phyloP scores from a whole-genome alignment of 1,140 invertebrate species.

The Octopus bimaculoides region DNA sequence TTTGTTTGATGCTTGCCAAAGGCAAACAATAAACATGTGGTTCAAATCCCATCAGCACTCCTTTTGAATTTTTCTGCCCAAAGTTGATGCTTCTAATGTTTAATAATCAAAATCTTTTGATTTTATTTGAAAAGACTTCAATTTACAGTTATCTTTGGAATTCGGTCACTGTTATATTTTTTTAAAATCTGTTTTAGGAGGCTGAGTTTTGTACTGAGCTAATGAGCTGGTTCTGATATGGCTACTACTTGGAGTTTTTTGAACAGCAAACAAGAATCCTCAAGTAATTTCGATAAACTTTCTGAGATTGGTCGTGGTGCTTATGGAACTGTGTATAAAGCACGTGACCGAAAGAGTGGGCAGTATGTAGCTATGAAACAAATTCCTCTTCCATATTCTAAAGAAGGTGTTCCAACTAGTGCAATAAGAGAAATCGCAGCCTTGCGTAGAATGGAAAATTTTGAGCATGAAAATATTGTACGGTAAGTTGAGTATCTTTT shows the following conservation, averaged over 20 bases:
- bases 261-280: conserved; percentile 16
- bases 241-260: neutral
- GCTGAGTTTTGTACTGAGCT: no score
- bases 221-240: no score
- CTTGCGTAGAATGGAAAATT: conserved; percentile 72
- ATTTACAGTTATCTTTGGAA: no score
- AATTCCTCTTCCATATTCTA: conserved; percentile 70
- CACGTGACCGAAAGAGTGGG: conserved; percentile 59
- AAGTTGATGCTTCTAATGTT: no score
- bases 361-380: conserved; percentile 91
- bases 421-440: conserved; percentile 90
- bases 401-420: conserved; percentile 91
- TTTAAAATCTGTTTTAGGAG: no score
- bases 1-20: no score
- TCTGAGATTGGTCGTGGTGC: conserved; percentile 53
- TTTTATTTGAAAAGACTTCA: no score
- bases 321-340: conserved; percentile 58
- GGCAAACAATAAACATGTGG: no score
- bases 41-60: no score
- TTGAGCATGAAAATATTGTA: conserved; percentile 83
- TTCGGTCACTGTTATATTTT: no score
- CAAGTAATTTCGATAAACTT: conserved; percentile 50
- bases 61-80: no score
- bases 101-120: no score
- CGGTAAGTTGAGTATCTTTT: conserved; percentile 31